Conservation (phyloP, 2,888 invertebrate genomes). For the Dioctria rufipes region DNA sequence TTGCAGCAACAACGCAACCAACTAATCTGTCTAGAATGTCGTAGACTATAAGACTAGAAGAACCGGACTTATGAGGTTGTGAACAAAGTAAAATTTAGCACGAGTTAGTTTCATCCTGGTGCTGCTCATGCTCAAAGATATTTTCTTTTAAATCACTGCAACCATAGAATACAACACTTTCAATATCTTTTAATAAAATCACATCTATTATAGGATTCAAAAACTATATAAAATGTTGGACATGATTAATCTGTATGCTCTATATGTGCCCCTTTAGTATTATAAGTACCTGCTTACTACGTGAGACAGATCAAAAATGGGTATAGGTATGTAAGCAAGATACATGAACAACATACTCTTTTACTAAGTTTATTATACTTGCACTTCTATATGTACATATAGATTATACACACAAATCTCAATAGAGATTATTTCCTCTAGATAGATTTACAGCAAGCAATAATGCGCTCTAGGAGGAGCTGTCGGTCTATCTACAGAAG, state of each 20-base stretch:
- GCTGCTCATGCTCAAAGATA: too few species aligned
- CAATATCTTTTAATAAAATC: slow-evolving; percentile 18
- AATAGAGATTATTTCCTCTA: slow-evolving; percentile 21
- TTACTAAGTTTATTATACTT: too few species aligned
- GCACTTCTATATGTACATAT: too few species aligned
- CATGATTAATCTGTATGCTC: not conserved
- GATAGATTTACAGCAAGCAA: slow-evolving; percentile 13
- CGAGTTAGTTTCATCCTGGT: too few species aligned
- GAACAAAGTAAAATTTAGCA: too few species aligned
- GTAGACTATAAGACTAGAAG: slow-evolving; percentile 30
- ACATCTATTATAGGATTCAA: not conserved
- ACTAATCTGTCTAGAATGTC: slow-evolving; percentile 37
- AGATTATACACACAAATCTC: not conserved
- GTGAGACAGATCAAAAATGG: slow-evolving; percentile 14
- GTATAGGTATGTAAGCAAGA: slow-evolving; percentile 7
- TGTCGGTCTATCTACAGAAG: not conserved
- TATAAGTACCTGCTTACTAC: not conserved
- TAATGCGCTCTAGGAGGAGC: not conserved
- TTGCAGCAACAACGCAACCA: not conserved
- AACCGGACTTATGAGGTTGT: not conserved
- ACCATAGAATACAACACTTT: slow-evolving; percentile 31
- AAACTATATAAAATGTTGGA: slow-evolving; percentile 29
- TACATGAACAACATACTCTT: not conserved
- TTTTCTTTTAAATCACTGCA: not conserved
- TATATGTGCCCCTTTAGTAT: too few species aligned